Evolutionary conservation across 1,140 invertebrate species (phyloP).

Genomic region (Carposina sasakii): DNA sequence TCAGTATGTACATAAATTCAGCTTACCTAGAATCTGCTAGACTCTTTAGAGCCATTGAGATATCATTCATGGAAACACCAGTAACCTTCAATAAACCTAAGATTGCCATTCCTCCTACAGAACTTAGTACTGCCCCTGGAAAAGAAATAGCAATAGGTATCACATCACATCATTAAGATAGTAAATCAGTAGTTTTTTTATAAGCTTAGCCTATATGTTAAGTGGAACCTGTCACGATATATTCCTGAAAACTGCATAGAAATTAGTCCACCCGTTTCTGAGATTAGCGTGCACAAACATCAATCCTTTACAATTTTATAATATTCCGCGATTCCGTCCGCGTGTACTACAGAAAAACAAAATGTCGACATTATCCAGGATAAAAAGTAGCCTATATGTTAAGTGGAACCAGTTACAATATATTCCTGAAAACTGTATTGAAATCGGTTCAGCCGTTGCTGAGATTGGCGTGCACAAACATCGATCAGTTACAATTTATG

Average conservation of each 20-base stretch:
- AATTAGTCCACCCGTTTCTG: not conserved
- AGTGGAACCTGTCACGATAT: not conserved
- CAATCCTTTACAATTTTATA: not conserved
- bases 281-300: not conserved
- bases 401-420: too few relatives aligned
- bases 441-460: too few relatives aligned
- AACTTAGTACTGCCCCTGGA: slow-evolving; percentile 47
- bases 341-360: not conserved
- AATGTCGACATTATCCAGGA: not conserved
- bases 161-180: not conserved
- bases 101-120: slow-evolving; percentile 36
- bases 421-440: too few relatives aligned
- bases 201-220: not conserved
- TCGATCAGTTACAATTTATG: too few relatives aligned
- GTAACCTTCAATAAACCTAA: slow-evolving; percentile 40
- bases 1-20: not conserved
- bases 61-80: slow-evolving; percentile 46
- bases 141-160: slow-evolving; percentile 16
- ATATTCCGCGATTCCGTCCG: not conserved
- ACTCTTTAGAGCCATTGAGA: slow-evolving; percentile 43
- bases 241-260: not conserved
- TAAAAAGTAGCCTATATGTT: too few relatives aligned
- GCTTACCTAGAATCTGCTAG: slow-evolving; percentile 46
- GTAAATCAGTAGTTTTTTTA: not conserved
- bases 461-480: too few relatives aligned